Base-by-base conservation (phyloP, 2,888 invertebrate genomes). In the Liopterus haemorrhoidalis region DNA sequence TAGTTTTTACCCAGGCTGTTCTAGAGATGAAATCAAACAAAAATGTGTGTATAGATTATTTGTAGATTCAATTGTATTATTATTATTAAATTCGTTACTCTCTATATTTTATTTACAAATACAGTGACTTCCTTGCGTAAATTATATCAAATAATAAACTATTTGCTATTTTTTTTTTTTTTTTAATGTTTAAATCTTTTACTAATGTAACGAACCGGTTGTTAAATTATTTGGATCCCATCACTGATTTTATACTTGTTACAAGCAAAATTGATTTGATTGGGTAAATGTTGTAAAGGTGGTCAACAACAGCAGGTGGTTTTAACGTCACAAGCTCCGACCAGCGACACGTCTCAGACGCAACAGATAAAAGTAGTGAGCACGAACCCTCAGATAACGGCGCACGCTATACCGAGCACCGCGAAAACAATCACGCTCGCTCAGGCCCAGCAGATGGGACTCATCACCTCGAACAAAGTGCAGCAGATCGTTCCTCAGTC, bases 381-480 rank as follows among this genome's bases (percentile, higher is more conserved):
- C 5, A 39, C 56, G 38, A 41, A 58, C 32, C 49, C 64, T 30
- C 57, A 53, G 11, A 53, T 42, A 18, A 44, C 60, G 11, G 53
- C 53, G 4, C 48, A 53, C 1, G 54, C 54, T 15, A 52, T 70
- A 15, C 58, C 66, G 22, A 67, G 63, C 41, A 66, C 71, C 2
- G 66, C 78, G 4, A 81, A 80, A 64, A 77, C 80, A 1, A 75
- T 81, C 33, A 79, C 80, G 8, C 64, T 81, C 38, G 75, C 78
- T 25, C 78, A 80, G 59, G 79, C 80, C 1, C 75, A 77, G 53
- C 76, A 78, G 57, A 74, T 79, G 73, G 78, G 78, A 15, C 61
- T 78, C 19, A 54, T 78, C 14, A 60, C 70, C 5, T 60, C 70
- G 5, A 69, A 70, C 31, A 74, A 76, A 57, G 61, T 72, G 15